Evolutionary conservation across 1,140 invertebrate genomes (phyloP).

Genomic region (Bilobella aurantiaca): DNA sequence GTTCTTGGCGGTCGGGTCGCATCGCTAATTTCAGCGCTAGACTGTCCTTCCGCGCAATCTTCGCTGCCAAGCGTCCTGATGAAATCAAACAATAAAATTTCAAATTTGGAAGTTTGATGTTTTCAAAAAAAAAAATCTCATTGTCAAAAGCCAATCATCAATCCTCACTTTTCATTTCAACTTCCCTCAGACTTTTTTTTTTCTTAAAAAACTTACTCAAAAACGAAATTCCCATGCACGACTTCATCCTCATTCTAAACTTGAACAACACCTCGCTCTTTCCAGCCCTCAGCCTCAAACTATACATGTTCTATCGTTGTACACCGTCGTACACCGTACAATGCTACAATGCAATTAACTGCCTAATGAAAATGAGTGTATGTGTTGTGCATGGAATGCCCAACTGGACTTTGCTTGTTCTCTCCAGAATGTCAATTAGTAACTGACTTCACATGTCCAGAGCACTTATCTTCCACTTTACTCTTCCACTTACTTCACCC

Average conservation of each 20-base stretch:
- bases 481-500: too few species aligned
- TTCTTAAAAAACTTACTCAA: neutral
- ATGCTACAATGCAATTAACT: too few species aligned
- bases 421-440: too few species aligned
- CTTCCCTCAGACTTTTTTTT: neutral
- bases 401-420: too few species aligned
- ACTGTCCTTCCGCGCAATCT: constrained; percentile 90
- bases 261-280: neutral
- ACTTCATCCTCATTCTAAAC: neutral
- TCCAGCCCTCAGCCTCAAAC: neutral
- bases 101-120: neutral
- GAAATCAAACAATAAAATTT: constrained; percentile 18
- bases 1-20: constrained; percentile 80
- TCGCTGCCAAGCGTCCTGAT: constrained; percentile 62
- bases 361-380: too few species aligned
- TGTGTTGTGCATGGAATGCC: too few species aligned
- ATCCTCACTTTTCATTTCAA: too few species aligned
- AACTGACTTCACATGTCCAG: too few species aligned
- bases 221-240: neutral
- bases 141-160: too few species aligned
- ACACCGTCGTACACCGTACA: too few species aligned
- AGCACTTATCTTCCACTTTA: too few species aligned
- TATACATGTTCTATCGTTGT: constrained; percentile 21
- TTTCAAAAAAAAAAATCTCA: neutral
- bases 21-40: constrained; percentile 85